Base-by-base conservation (phyloP, 2,797 vertebrate genomes). In the Uromys caudimaculatus region DNA sequence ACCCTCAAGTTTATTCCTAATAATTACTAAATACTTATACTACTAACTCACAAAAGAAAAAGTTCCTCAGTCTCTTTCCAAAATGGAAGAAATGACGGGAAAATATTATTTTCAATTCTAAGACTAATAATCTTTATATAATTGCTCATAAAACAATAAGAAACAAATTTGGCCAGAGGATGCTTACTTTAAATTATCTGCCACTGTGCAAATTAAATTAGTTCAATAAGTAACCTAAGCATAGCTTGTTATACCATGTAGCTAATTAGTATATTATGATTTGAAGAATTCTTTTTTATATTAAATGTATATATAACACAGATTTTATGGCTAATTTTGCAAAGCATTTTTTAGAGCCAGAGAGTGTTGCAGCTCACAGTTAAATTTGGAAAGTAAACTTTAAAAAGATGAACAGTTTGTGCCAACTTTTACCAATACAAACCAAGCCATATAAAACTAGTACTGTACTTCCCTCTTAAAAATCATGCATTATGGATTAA, bases 131-230 rank as follows among this genome's bases (percentile, higher is more conserved):
- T 77, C 93, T 94, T 94, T 89, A 77, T 19, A 82, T 60, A 94
- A 89, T 16, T 81, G 54, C 89, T 91, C 88, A 47, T 91, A 64
- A 71, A 69, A 97, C 88, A 76, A 67, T 90, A 50, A 76, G 27
- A 97, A 95, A 64, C 23, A 97, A 92, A 7, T 60, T 94, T 54
- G 10, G 91, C 97, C 89, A 96, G 41, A 92, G n/a, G 92, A 96
- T 60, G 38, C 35, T 81, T 96, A 69, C 50, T 96, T 97, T 96
- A 96, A 95, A 97, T 97, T 95, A 95, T 73, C 87, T 96, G 89
- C 95, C 90, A 97, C 91, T 95, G 91, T 97, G 94, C n/a, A 97
- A 97, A 93, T 96, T 97, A 96, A 96, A 97, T 94, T 97, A 95
- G 76, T 86, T 94, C 91, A 94, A 96, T 94, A 97, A 96, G 64